These are phyloP conservation scores for Pan paniscus DNA, from an alignment of 2,113 vertebrate genomes.

Conservation along the genomic window DNA sequence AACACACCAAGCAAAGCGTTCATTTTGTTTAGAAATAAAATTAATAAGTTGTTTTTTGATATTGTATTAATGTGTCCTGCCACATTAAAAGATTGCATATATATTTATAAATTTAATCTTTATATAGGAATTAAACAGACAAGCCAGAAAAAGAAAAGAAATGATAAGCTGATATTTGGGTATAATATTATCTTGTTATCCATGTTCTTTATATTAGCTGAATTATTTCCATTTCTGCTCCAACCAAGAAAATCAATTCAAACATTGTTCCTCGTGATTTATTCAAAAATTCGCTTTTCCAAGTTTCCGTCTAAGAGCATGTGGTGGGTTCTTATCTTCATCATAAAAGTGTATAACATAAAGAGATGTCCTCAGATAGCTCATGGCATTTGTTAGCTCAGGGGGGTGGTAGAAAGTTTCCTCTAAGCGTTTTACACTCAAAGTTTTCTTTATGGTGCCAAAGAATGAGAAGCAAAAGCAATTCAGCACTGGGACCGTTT, in stretches of 20 bases:
- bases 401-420: neutral
- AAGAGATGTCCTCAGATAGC: conserved; percentile 12
- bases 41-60: neutral
- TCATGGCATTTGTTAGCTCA: neutral
- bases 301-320: conserved; percentile 36
- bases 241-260: conserved; percentile 78
- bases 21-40: conserved; percentile 41
- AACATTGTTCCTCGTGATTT: conserved; percentile 73
- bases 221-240: conserved; percentile 71
- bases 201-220: conserved; percentile 69
- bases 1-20: neutral
- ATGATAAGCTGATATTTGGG: conserved; percentile 37
- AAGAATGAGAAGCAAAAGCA: neutral
- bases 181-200: conserved; percentile 62
- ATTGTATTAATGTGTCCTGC: neutral
- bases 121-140: conserved; percentile 27
- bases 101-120: neutral
- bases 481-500: neutral
- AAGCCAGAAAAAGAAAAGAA: conserved; percentile 56
- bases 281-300: conserved; percentile 63
- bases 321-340: conserved; percentile 32
- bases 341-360: neutral
- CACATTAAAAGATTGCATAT: neutral
- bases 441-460: neutral
- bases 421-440: neutral